Evolutionary conservation across 2,888 invertebrate species (phyloP).

Genomic region (Coelinius sp.): DNA sequence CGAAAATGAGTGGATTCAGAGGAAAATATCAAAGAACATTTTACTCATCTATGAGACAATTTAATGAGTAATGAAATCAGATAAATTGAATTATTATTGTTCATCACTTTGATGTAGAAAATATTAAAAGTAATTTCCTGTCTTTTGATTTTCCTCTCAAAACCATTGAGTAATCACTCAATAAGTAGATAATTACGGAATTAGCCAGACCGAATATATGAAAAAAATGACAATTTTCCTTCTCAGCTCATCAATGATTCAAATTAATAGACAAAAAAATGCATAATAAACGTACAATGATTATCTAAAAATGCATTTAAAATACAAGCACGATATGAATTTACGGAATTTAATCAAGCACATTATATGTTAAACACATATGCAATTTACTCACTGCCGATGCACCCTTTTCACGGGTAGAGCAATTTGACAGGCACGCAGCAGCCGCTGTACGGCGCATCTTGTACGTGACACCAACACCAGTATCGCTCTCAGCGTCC

Average conservation of each 20-base stretch:
- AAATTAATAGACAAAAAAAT: slow-evolving; percentile 38
- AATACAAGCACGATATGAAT: slow-evolving; percentile 26
- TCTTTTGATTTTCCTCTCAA: no score
- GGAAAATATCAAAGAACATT: no score
- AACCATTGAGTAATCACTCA: no score
- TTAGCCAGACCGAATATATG: background rate
- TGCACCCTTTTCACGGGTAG: slow-evolving; percentile 67
- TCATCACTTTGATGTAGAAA: no score
- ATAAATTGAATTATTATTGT: no score
- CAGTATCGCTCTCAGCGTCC: slow-evolving; percentile 72
- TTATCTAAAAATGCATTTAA: background rate
- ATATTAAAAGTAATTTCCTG: no score
- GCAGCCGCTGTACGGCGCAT: slow-evolving; percentile 69
- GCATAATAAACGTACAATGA: slow-evolving; percentile 28
- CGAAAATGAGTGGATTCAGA: no score
- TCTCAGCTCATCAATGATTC: background rate
- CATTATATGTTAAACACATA: slow-evolving; percentile 26
- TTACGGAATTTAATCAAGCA: slow-evolving; percentile 33
- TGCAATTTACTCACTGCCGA: slow-evolving; percentile 67
- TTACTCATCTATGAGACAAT: no score
- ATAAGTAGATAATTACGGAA: background rate
- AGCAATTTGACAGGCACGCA: slow-evolving; percentile 69
- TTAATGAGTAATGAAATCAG: no score
- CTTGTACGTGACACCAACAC: slow-evolving; percentile 81
- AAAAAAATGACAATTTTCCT: background rate